Conservation (phyloP, 2,888 invertebrate genomes). For the Agelastica alni region DNA sequence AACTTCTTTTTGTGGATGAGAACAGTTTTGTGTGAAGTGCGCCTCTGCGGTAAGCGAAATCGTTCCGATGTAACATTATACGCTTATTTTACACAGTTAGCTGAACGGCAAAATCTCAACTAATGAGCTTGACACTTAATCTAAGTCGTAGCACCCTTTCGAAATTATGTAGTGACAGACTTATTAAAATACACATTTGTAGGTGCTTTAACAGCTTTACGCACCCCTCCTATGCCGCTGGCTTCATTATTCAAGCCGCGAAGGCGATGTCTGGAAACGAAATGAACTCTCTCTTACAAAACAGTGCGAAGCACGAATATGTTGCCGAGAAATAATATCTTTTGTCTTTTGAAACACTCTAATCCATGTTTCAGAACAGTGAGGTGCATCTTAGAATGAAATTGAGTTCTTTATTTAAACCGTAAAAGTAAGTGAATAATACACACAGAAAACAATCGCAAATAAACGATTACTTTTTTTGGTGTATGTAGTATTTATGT, state of each 20-base stretch:
- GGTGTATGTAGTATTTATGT: too few species aligned
- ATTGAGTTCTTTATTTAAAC: constrained; percentile 10
- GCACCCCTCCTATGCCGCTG: constrained; percentile 18
- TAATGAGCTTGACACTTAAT: constrained; percentile 33
- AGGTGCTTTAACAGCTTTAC: constrained; percentile 27
- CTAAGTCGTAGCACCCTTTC: constrained; percentile 26
- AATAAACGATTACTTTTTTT: too few species aligned
- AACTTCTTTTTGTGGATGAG: too few species aligned
- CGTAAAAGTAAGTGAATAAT: too few species aligned
- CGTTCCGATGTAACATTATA: constrained; percentile 19
- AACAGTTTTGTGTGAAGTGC: too few species aligned
- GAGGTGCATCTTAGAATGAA: constrained; percentile 8
- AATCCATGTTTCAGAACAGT: constrained; percentile 10
- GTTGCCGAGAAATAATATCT: constrained; percentile 24
- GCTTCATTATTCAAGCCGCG: constrained; percentile 26
- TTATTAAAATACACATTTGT: constrained; percentile 32
- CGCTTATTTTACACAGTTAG: constrained; percentile 25
- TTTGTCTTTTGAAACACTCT: constrained; percentile 20
- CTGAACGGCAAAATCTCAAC: constrained; percentile 28
- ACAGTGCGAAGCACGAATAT: constrained; percentile 18
- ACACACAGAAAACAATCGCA: too few species aligned
- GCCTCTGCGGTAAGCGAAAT: constrained; percentile 15
- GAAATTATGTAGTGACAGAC: constrained; percentile 32
- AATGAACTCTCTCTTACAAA: constrained; percentile 6
- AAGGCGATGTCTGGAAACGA: constrained; percentile 3